Evolutionary conservation across 2,888 invertebrate species (phyloP), one percentile per base, ranked within the genome.

Genomic region (Lasiommata megera): DNA sequence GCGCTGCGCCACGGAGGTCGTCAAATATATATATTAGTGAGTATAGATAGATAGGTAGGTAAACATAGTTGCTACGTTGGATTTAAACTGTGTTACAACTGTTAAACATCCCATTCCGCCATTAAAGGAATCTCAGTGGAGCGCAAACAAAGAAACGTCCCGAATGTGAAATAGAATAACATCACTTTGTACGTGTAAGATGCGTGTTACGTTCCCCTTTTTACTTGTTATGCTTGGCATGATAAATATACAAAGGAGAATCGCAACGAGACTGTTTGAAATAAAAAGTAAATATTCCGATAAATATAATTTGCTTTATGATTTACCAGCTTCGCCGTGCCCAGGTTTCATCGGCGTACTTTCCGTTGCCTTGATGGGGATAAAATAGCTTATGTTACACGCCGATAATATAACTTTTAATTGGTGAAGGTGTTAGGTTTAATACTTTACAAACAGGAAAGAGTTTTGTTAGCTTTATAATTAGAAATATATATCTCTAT

Each of bases 151-250:
- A 62, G 41, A 44, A 47, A 58, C 28, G 62, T 60, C 67, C 63
- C 50, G 34, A 56, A 55, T 56, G 56, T 58, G 62, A 68, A 70
- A 69, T 70, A 70, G 58, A 67, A 65, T 61, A 68, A 67, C 66
- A 63, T 62, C 60, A 54, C 57, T 58, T 58, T 64, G 61, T 61
- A 48, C 61, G 60, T 58, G 47, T 58, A 63, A 52, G 51, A 61
- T 54, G 57, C 60, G 61, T 61, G 54, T 58, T 67, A 63, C 63
- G 60, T 60, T 62, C 60, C 67, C 62, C 62, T 69, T 68, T 64
- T 67, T 65, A 65, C 65, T 69, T 71, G 69, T 71, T 69, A 72
- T 70, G 66, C 67, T 67, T 70, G 64, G 65, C 58, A 71, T 66
- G 67, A 67, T 65, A 66, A 73, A 65, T 63, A 63, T 63, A 68